phyloP scores from a whole-genome alignment of 2,888 invertebrate genomes.

The Ennomos fuscantarius region DNA sequence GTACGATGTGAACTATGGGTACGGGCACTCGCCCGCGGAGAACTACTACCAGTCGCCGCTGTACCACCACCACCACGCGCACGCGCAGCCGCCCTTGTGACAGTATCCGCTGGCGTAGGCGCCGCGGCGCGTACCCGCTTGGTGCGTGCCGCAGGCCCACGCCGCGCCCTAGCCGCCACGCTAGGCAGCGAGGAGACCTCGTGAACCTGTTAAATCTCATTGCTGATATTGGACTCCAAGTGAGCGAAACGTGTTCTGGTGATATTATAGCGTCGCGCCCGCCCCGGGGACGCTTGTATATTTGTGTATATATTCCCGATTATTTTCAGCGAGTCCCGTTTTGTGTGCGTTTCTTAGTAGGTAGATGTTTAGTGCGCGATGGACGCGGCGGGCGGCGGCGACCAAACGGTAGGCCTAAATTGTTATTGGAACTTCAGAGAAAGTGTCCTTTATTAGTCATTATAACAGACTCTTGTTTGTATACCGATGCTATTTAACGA shows the following conservation, averaged over 20 bases:
- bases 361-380: slow-evolving; percentile 66
- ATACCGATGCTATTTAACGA: slow-evolving; percentile 57
- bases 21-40: slow-evolving; percentile 86
- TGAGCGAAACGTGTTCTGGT: slow-evolving; percentile 81
- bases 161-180: slow-evolving; percentile 53
- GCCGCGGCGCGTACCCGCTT: slow-evolving; percentile 60
- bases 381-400: slow-evolving; percentile 59
- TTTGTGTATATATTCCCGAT: slow-evolving; percentile 76
- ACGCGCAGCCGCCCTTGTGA: slow-evolving; percentile 95
- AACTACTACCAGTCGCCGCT: slow-evolving; percentile 94
- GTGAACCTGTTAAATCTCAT: slow-evolving; percentile 58
- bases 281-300: slow-evolving; percentile 58
- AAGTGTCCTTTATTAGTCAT: slow-evolving; percentile 74
- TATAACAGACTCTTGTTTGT: slow-evolving; percentile 57
- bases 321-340: slow-evolving; percentile 60
- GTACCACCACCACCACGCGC: slow-evolving; percentile 88
- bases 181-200: slow-evolving; percentile 24
- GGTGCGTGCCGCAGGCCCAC: slow-evolving; percentile 55
- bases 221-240: slow-evolving; percentile 76
- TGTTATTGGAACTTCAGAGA: slow-evolving; percentile 64
- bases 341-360: slow-evolving; percentile 73
- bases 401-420: slow-evolving; percentile 69
- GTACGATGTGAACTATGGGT: slow-evolving; percentile 91
- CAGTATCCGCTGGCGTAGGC: slow-evolving; percentile 95
- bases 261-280: slow-evolving; percentile 61